Percentiles rank a stretch among this genome's conserved stretches.
These are phyloP conservation scores for Trissolcus japonicus DNA, from an alignment of 2,888 invertebrate species.

Conservation along the genomic window DNA sequence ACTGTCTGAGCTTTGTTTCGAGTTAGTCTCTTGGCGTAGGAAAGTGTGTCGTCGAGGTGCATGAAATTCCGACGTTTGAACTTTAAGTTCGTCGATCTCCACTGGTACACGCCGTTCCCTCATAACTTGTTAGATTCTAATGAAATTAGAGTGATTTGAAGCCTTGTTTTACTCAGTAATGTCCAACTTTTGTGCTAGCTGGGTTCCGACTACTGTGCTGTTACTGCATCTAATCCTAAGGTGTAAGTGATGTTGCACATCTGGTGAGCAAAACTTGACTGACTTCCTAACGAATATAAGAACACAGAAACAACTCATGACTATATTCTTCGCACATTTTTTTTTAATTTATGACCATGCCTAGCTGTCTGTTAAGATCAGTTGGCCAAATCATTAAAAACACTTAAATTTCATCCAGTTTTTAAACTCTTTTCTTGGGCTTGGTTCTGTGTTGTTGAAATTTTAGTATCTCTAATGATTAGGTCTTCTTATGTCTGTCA, in stretches of 20 bases:
- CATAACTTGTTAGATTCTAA: slow-evolving; percentile 33
- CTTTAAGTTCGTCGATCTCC: neutral
- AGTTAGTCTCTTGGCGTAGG: no score
- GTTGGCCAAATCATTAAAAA: no score
- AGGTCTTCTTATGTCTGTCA: no score
- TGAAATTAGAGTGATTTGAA: slow-evolving; percentile 46
- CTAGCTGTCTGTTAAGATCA: no score
- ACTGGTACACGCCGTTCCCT: slow-evolving; percentile 6
- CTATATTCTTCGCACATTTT: no score
- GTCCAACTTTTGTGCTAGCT: slow-evolving; percentile 47
- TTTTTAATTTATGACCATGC: no score
- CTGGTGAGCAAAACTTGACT: slow-evolving; percentile 43
- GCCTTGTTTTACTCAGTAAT: slow-evolving; percentile 40
- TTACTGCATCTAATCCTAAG: slow-evolving; percentile 50
- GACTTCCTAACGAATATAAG: slow-evolving; percentile 24
- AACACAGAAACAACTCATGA: slow-evolving; percentile 9
- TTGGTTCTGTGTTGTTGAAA: no score
- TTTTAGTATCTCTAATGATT: no score
- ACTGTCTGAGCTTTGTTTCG: neutral
- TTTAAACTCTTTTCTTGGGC: no score
- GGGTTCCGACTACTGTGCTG: slow-evolving; percentile 50
- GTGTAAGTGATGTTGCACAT: slow-evolving; percentile 50
- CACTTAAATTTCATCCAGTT: no score
- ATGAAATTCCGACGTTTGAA: neutral
- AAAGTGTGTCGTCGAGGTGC: no score